A percentile compares a stretch with the other conserved stretches of the same genome.
Conservation (phyloP, 2,113 vertebrate genomes). For the Prochilodus magdalenae region DNA sequence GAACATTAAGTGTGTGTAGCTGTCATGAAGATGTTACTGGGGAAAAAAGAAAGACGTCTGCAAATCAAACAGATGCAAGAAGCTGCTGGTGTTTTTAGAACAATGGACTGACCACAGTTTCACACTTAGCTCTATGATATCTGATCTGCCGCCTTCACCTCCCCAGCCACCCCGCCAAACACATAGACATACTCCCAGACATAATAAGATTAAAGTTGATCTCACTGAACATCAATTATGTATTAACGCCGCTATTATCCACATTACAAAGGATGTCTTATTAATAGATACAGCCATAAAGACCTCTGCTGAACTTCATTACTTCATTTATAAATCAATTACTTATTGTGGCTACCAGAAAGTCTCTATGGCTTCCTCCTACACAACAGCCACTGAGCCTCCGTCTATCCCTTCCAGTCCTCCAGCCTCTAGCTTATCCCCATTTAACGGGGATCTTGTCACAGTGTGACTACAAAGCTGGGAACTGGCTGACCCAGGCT, state of each 20-base stretch:
- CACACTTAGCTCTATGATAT: too few relatives aligned
- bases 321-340: neutral
- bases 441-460: slow-evolving; percentile 24
- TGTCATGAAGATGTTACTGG: too few relatives aligned
- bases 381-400: neutral
- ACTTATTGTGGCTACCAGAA: neutral
- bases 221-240: neutral
- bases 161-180: neutral
- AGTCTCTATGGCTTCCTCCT: neutral
- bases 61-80: too few relatives aligned
- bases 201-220: neutral
- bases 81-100: too few relatives aligned
- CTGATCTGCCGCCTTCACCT: too few relatives aligned
- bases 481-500: slow-evolving; percentile 39
- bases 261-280: neutral
- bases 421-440: neutral
- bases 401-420: neutral
- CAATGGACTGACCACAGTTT: too few relatives aligned
- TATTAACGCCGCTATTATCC: neutral
- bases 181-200: neutral
- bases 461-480: slow-evolving; percentile 37
- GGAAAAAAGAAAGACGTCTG: too few relatives aligned
- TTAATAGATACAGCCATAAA: neutral
- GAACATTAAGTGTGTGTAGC: too few relatives aligned
- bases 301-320: neutral